Evolutionary conservation across 1,140 invertebrate genomes (phyloP), one percentile per base, ranked within the genome.

Genomic region (Pristionchus pacificus): DNA sequence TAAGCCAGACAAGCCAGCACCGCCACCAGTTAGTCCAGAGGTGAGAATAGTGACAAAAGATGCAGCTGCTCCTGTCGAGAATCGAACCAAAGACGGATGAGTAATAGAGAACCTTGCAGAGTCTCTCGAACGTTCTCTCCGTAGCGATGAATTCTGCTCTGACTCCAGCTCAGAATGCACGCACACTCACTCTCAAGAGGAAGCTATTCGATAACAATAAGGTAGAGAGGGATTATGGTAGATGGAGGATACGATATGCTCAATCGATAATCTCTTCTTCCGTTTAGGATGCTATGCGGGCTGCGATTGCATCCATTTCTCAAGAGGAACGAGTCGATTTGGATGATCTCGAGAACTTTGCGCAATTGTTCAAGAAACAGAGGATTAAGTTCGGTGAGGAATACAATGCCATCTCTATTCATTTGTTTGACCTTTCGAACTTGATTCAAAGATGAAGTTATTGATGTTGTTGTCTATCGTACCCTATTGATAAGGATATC

Each of bases 331-430:
- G 93, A 15, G 93, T 93, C 13, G 93, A 96, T 85, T 88, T 97
- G 30, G 93, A 95, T 84, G 94, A 97, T 83, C 87, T 97, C 31
- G 93, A 96, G 84, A 92, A 95, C 80, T 97, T 97, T 84, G 93
- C 94, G 32, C 95, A 96, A 85, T 93, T 92, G 6, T 97, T 97
- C 85, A 97, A 97, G 83, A 93, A 96, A 85, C 87, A 93, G 61
- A 87, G 94, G 78, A 97, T 97, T 76, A 97, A 97, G 85, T 87
- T 96, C 76, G 92, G 89, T 90, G 82, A 80, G 84, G 79, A 19
- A 49, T 49, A 6, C 55, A 67, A 30, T 31, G 14, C 13, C 59
- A 31, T 2, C 3, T 60, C 2, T 31, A n/a, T 15, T 60, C 59
- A 25, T 19, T n/a, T 15, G 19, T 73, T 0, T 27, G 61, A 62